A percentile compares a stretch with the other conserved stretches of the same genome.
Evolutionary conservation across 2,113 vertebrate genomes (phyloP).

Genomic region (Uropsilus gracilis): DNA sequence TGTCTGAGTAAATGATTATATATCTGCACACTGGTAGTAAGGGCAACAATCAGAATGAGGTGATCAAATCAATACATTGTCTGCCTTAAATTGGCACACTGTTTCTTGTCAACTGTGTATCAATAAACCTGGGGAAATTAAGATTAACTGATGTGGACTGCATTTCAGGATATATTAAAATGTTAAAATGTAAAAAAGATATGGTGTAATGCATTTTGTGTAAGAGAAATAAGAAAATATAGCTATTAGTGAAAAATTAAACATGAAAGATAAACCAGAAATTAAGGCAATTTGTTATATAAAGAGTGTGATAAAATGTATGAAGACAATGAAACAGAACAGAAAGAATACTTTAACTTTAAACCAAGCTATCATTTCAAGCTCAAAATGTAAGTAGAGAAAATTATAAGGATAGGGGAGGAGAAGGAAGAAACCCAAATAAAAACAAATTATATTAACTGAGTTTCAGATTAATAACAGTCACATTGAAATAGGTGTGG

Average conservation of each 20-base stretch:
- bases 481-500: not conserved
- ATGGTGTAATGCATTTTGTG: not conserved
- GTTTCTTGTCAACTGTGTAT: not conserved
- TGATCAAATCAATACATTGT: not conserved
- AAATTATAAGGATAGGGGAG: not conserved
- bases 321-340: not conserved
- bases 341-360: too few species aligned
- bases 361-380: too few species aligned
- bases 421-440: not conserved
- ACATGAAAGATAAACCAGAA: not conserved
- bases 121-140: not conserved
- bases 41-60: not conserved
- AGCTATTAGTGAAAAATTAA: not conserved
- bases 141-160: not conserved
- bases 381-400: not conserved
- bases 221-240: not conserved
- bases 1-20: not conserved
- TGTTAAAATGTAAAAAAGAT: conserved; percentile 1
- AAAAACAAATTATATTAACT: not conserved
- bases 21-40: not conserved
- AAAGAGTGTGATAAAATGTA: not conserved
- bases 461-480: not conserved
- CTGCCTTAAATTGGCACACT: not conserved
- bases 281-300: not conserved
- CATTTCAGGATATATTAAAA: not conserved